These are phyloP conservation scores for Bubo blakistoni DNA, from an alignment of 2,113 vertebrate species.

Conservation along the genomic window DNA sequence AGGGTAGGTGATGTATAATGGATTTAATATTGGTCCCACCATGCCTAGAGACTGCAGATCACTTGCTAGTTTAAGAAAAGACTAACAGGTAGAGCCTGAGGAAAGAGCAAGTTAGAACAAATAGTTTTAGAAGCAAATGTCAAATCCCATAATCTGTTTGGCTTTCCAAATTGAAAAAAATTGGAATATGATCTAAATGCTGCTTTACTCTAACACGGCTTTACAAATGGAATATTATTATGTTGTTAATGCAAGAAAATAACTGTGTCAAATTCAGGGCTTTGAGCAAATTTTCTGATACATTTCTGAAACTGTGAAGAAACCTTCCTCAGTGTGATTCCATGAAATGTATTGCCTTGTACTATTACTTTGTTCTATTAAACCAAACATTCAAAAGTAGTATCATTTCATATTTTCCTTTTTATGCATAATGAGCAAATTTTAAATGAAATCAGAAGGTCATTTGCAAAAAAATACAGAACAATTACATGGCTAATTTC, in stretches of 20 bases:
- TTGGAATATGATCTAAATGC: background rate
- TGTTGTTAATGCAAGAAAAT: conserved; percentile 6
- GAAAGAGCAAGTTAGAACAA: background rate
- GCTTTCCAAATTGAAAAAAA: background rate
- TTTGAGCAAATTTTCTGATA: background rate
- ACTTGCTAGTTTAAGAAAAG: background rate
- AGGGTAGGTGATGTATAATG: background rate
- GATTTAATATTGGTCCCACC: background rate
- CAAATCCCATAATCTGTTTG: background rate
- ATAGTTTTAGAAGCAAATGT: background rate
- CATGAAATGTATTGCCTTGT: background rate
- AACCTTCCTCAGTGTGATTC: background rate
- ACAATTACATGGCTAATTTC: background rate
- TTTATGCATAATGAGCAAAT: background rate
- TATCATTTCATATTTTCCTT: background rate
- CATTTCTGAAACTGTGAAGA: background rate
- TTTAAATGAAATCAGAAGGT: background rate
- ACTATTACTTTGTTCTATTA: background rate
- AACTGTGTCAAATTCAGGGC: background rate
- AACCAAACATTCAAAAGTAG: background rate
- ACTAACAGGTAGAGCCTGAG: background rate
- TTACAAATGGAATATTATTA: conserved; percentile 34
- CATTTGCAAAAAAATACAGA: background rate
- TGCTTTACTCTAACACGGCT: background rate
- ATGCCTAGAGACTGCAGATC: background rate